Conservation (phyloP, 2,888 invertebrate genomes). For the Rhynchonema sp. region DNA sequence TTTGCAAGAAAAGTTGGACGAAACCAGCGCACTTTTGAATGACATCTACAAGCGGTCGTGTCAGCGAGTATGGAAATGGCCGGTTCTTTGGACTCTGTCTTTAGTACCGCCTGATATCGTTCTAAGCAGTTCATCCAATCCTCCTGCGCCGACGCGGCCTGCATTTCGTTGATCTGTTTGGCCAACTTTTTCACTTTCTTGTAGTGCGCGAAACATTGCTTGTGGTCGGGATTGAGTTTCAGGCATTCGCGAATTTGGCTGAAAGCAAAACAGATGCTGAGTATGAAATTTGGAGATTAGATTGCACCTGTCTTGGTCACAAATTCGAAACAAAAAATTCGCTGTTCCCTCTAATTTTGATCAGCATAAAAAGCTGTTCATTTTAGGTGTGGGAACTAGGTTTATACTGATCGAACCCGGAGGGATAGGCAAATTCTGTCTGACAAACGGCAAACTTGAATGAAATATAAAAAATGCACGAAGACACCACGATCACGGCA, state of each 20-base stretch:
- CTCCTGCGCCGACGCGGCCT: slow-evolving; percentile 27
- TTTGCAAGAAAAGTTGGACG: neutral
- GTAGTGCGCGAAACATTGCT: slow-evolving; percentile 81
- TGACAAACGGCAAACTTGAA: no score
- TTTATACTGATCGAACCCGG: no score
- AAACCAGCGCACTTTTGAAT: slow-evolving; percentile 28
- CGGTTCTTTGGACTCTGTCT: slow-evolving; percentile 46
- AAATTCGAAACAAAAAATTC: no score
- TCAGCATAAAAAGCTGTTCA: no score
- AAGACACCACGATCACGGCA: no score
- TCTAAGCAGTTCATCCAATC: slow-evolving; percentile 49
- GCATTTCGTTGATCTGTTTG: slow-evolving; percentile 10
- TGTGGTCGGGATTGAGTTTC: slow-evolving; percentile 89
- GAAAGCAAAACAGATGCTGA: slow-evolving; percentile 15
- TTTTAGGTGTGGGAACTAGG: no score
- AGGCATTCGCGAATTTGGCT: slow-evolving; percentile 86
- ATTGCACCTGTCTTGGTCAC: no score
- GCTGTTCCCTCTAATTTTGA: no score
- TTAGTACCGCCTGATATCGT: slow-evolving; percentile 43
- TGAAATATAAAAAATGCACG: no score
- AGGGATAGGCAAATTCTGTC: no score
- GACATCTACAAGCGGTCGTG: slow-evolving; percentile 58
- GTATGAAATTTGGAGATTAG: no score
- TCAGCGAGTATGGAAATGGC: slow-evolving; percentile 40
- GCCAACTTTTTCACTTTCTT: slow-evolving; percentile 84